Percentiles rank a stretch among this genome's conserved stretches.
These are phyloP conservation scores for Chouioia cunea DNA, from an alignment of 2,888 invertebrate species.

Conservation along the genomic window DNA sequence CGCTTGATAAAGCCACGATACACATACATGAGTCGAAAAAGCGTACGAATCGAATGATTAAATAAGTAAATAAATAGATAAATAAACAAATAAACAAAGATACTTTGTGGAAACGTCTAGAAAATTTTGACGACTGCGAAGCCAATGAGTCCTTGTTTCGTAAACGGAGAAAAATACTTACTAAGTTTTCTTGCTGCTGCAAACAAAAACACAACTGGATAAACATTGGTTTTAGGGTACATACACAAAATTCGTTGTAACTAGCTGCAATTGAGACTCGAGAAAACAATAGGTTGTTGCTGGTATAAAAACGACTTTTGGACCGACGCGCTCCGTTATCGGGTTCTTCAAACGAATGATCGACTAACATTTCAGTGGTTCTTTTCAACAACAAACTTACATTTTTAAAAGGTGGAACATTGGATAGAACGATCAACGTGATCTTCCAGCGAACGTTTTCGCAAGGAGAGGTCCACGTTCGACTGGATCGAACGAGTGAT, in stretches of 20 bases:
- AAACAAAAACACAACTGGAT: conserved; percentile 68
- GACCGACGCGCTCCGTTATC: too few relatives aligned
- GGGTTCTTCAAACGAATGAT: too few relatives aligned
- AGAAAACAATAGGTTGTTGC: conserved; percentile 2
- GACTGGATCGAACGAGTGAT: too few relatives aligned
- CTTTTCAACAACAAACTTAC: too few relatives aligned
- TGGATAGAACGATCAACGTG: too few relatives aligned
- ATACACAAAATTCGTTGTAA: conserved; percentile 23
- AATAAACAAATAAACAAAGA: too few relatives aligned
- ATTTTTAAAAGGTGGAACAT: too few relatives aligned
- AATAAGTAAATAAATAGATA: conserved; percentile 16
- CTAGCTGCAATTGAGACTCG: neutral
- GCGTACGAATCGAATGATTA: conserved; percentile 28
- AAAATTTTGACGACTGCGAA: conserved; percentile 39
- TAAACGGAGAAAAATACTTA: conserved; percentile 71
- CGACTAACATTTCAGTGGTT: too few relatives aligned
- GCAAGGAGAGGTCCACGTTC: too few relatives aligned
- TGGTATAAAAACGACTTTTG: conserved; percentile 6
- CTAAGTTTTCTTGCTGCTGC: conserved; percentile 77
- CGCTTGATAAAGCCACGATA: conserved; percentile 14
- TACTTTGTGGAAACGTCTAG: conserved; percentile 14
- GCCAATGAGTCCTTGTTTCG: conserved; percentile 42
- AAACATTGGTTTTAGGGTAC: conserved; percentile 46
- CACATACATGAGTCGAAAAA: conserved; percentile 35
- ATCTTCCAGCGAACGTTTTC: too few relatives aligned